These are phyloP conservation scores for Apis dorsata DNA, from an alignment of 1,140 invertebrate species.

Conservation along the genomic window DNA sequence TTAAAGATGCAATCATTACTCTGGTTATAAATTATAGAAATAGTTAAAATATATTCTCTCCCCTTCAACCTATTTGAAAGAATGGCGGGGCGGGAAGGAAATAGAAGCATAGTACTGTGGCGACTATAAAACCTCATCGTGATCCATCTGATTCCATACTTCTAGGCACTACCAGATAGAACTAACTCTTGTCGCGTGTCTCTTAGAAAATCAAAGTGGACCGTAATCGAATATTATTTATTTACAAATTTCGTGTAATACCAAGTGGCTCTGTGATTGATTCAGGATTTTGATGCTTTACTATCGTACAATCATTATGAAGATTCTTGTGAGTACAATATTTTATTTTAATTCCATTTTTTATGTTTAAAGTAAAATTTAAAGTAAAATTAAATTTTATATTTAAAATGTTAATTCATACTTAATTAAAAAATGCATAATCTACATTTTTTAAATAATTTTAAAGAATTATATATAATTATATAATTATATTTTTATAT, in stretches of 20 bases:
- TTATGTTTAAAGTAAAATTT: neutral
- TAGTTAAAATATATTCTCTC: constrained; percentile 50
- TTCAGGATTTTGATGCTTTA: neutral
- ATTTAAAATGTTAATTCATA: too few relatives aligned
- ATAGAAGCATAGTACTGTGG: constrained; percentile 49
- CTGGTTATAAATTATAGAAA: constrained; percentile 51
- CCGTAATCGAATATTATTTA: neutral
- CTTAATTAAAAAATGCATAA: too few relatives aligned
- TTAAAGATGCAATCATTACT: neutral
- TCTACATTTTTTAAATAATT: too few relatives aligned
- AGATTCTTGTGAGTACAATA: constrained; percentile 57
- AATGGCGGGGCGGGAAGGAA: constrained; percentile 61
- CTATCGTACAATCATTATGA: constrained; percentile 41
- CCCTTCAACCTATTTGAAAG: constrained; percentile 51
- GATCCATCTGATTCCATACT: constrained; percentile 38
- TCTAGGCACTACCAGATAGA: constrained; percentile 30
- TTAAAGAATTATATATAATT: too few relatives aligned
- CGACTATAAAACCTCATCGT: constrained; percentile 63
- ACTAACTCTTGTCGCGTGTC: constrained; percentile 39
- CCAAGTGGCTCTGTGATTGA: neutral
- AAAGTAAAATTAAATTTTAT: too few relatives aligned
- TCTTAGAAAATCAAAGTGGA: constrained; percentile 22
- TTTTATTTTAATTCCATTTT: neutral
- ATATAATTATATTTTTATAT: too few relatives aligned
- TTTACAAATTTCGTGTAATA: neutral